Evolutionary conservation across 1,140 invertebrate species (phyloP).

Genomic region (Potamilus streckersoni): DNA sequence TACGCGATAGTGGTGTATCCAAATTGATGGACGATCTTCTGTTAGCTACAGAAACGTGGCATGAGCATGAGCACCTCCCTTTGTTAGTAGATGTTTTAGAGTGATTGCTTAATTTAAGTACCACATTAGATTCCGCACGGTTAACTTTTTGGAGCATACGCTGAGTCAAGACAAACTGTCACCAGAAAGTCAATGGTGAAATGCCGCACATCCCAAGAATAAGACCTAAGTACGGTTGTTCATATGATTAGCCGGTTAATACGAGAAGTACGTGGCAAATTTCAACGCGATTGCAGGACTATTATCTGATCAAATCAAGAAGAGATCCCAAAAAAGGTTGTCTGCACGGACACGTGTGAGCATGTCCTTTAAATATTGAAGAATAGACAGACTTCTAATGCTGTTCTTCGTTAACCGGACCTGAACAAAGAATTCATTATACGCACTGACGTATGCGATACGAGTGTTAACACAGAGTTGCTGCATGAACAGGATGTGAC

Average conservation of each 20-base stretch:
- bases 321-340: too few relatives aligned
- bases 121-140: constrained; percentile 26
- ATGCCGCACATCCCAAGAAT: constrained; percentile 25
- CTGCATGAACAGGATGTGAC: constrained; percentile 40
- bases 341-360: too few relatives aligned
- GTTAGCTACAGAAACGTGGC: neutral
- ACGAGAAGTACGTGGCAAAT: too few relatives aligned
- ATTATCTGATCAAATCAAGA: too few relatives aligned
- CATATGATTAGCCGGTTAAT: too few relatives aligned
- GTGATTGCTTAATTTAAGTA: constrained; percentile 6
- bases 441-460: constrained; percentile 40
- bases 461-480: constrained; percentile 47
- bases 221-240: constrained; percentile 15
- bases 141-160: constrained; percentile 30
- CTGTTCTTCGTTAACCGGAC: constrained; percentile 23
- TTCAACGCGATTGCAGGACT: too few relatives aligned
- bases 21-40: constrained; percentile 1
- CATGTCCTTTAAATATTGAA: too few relatives aligned
- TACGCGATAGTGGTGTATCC: constrained; percentile 6
- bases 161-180: constrained; percentile 14
- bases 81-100: constrained; percentile 21
- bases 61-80: constrained; percentile 16
- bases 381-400: neutral
- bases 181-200: constrained; percentile 7
- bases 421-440: constrained; percentile 32